Evolutionary conservation across 2,888 invertebrate genomes (phyloP), one percentile per base, ranked within the genome.

Genomic region (Yponomeuta sedellus): DNA sequence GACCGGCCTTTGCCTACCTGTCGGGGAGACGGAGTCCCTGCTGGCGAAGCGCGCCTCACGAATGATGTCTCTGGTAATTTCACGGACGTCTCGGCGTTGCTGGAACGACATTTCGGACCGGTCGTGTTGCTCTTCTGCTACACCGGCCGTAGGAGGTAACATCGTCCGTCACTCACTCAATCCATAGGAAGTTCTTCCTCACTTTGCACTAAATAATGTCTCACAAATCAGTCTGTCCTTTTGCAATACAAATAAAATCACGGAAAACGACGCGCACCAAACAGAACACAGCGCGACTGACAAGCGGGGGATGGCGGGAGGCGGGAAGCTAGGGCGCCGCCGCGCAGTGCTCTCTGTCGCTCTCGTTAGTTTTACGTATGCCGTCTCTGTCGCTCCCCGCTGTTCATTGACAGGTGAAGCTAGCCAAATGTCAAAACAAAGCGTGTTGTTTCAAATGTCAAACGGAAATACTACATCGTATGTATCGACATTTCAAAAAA

Each of bases 81-180:
- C 90, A 72, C 90, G 80, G 65, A 90, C 87, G 76, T 91, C 89
- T 69, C 87, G 82, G 75, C 88, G 83, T 72, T 91, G 88, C 74
- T 90, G 90, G 75, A 82, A 90, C 75, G 89, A 83, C 91, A 91
- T 91, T 71, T 88, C 88, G 80, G 86, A 76, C 82, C 87, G 90
- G 85, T 91, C 86, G 76, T 83, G 81, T 76, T 88, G 81, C 79
- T 90, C 86, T 80, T 86, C 81, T 81, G 83, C 78, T 85, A 87
- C 81, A 82, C 88, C 88, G 86, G 87, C 86, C 85, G 86, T 83
- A 81, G 89, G 90, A 80, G 89, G 88, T 85, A 90, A 82, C 90
- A 90, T 90, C 79, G 44, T 52, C 28, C 28, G 81, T 89, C 66
- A 66, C 64, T 61, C 82, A 85, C 80, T 87, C 81, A 88, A 86